Evolutionary conservation across 1,140 invertebrate genomes (phyloP).

Genomic region (Samia ricini): DNA sequence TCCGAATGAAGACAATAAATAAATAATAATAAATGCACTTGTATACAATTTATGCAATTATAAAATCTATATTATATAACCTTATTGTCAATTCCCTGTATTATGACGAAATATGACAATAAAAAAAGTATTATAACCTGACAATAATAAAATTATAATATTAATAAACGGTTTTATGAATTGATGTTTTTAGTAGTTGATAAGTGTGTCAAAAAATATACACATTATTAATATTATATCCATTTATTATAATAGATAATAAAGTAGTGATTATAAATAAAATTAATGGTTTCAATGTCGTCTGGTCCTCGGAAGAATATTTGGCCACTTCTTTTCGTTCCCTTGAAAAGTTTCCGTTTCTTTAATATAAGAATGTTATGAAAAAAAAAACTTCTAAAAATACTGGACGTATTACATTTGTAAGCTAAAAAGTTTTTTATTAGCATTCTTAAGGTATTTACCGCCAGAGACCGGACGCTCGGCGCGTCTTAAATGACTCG

Average conservation of each 20-base stretch:
- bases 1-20: constrained; percentile 49
- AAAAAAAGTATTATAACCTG: constrained; percentile 29
- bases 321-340: neutral
- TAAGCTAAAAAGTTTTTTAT: neutral
- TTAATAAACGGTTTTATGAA: constrained; percentile 33
- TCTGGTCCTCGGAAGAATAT: neutral
- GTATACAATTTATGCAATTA: constrained; percentile 55
- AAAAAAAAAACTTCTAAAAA: neutral
- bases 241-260: neutral
- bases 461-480: too few relatives aligned
- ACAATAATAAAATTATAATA: constrained; percentile 19
- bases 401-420: neutral
- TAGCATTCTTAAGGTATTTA: neutral
- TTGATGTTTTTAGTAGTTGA: constrained; percentile 46
- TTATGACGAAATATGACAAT: constrained; percentile 31
- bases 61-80: constrained; percentile 1
- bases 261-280: neutral
- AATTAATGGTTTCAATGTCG: neutral
- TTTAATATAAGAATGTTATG: neutral
- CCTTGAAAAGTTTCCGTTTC: neutral
- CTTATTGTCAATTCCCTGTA: constrained; percentile 52
- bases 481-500: neutral
- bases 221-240: too few relatives aligned
- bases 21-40: too few relatives aligned
- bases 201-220: constrained; percentile 23